Percentiles rank a stretch among this genome's conserved stretches.
Conservation (phyloP, 35 echinoderm and acorn worm genomes). For the Lytechinus variegatus region DNA sequence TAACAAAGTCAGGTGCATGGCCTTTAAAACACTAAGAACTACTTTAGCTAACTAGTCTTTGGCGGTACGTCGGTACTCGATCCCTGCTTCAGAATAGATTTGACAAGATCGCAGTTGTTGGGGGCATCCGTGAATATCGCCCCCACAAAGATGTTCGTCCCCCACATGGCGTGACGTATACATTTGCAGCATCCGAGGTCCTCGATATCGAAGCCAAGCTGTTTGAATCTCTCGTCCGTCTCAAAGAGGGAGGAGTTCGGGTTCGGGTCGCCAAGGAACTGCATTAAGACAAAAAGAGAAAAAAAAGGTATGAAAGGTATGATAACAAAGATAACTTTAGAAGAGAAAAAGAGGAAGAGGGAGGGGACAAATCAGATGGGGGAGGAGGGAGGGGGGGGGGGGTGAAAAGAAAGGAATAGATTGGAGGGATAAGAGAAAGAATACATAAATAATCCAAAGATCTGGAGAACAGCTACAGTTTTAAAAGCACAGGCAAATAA, state of each 20-base stretch:
- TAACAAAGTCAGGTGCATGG: not conserved
- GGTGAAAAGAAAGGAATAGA: too few species aligned
- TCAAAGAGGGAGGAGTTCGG: constrained; percentile 88
- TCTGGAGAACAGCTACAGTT: too few species aligned
- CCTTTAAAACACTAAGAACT: not conserved
- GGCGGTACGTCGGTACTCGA: not conserved
- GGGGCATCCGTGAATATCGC: constrained; percentile 90
- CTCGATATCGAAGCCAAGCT: constrained; percentile 95
- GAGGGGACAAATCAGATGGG: too few species aligned
- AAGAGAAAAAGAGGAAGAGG: not conserved
- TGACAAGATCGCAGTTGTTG: constrained; percentile 67
- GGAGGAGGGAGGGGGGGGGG: too few species aligned
- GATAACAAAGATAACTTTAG: not conserved
- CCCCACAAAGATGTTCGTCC: constrained; percentile 91
- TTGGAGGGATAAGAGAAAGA: too few species aligned
- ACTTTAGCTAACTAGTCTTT: constrained; percentile 13
- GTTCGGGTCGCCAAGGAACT: constrained; percentile 87
- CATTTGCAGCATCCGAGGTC: constrained; percentile 98
- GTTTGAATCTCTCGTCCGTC: constrained; percentile 87
- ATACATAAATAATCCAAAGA: too few species aligned
- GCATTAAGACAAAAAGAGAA: constrained; percentile 43
- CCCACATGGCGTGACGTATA: constrained; percentile 86
- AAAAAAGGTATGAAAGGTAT: not conserved
- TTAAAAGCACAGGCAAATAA: too few species aligned
- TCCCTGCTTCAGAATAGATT: constrained; percentile 58